Base-by-base conservation (phyloP, 2,888 invertebrate species). In the Cryptophagus acutangulus region DNA sequence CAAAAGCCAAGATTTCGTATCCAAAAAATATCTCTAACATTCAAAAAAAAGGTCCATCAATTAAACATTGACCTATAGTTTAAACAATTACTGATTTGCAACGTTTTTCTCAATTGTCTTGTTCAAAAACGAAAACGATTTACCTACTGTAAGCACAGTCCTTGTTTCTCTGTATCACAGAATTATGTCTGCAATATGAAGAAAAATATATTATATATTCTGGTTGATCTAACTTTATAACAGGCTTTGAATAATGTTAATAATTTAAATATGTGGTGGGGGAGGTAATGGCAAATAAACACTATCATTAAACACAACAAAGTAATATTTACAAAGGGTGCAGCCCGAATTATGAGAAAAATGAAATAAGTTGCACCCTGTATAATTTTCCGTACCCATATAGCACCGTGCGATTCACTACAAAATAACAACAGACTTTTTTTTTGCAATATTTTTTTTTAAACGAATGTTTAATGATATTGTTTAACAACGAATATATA, bases 111-210 rank as follows among this genome's bases (percentile, higher is more conserved):
- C 10, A 26, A 9, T 20, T 20, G 5, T 9, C 20, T 6, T 9
- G 9, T 20, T 20, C 9, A 6, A 5, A 20, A 20, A 9, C 12
- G 8, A 28, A 31, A 31, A 31, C 31, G 12, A 31, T 15, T 16
- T 15, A 40, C 49, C 52, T 52, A 53, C 55, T 48, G 46, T 56
- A 60, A 60, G 62, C 63, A 61, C 69, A 70, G 70, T 70, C 69
- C 70, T 64, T 70, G 57, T 65, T 67, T 70, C 69, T 70, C 70
- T 67, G 66, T 69, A 69, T 69, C 69, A 70, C 70, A 70, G 67
- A 66, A 61, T 57, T 59, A 54, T 16, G 31, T 69, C 67, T 68
- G 67, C 59, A 67, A 66, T 62, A 46, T 58, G 51, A 58, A 55
- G 52, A 52, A 52, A 49, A 48, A 41, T 31, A n/a, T n/a, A n/a